A percentile compares a stretch with the other conserved stretches of the same genome.
phyloP scores from a whole-genome alignment of 2,888 invertebrate genomes.

The Dendrolimus houi region DNA sequence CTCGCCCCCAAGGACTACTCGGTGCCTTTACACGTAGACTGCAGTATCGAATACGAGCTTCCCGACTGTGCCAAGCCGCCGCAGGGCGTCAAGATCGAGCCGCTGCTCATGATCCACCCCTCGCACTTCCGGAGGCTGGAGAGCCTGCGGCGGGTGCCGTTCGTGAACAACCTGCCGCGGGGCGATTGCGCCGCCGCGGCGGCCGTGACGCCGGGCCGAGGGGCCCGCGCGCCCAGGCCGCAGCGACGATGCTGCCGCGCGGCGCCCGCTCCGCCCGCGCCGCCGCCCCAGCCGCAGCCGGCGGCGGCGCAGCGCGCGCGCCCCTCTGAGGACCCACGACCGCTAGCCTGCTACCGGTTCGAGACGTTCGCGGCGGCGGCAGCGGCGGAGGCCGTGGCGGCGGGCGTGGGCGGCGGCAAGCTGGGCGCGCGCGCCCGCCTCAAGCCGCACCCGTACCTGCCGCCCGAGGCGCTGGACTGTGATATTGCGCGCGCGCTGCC shows the following conservation, averaged over 20 bases:
- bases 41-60: constrained; percentile 93
- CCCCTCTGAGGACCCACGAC: constrained; percentile 18
- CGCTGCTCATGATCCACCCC: constrained; percentile 92
- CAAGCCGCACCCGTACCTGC: constrained; percentile 50
- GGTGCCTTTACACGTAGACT: constrained; percentile 91
- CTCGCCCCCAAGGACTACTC: constrained; percentile 86
- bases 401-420: constrained; percentile 27
- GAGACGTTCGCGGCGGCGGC: constrained; percentile 35
- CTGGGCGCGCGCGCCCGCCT: constrained; percentile 34
- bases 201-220: constrained; percentile 27
- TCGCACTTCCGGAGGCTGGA: constrained; percentile 93
- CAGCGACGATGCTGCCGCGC: constrained; percentile 36
- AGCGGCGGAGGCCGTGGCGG: constrained; percentile 11
- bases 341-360: constrained; percentile 38
- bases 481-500: constrained; percentile 63
- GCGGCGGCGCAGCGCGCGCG: constrained; percentile 27
- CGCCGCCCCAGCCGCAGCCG: constrained; percentile 36
- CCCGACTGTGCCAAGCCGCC: constrained; percentile 93
- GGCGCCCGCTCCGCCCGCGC: constrained; percentile 30
- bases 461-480: constrained; percentile 51
- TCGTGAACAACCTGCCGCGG: constrained; percentile 88
- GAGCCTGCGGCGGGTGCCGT: constrained; percentile 87
- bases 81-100: constrained; percentile 88
- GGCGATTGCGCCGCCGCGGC: constrained; percentile 43
- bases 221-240: constrained; percentile 30